phyloP scores from a whole-genome alignment of 2,888 invertebrate species.

The Epinotia bilunana region DNA sequence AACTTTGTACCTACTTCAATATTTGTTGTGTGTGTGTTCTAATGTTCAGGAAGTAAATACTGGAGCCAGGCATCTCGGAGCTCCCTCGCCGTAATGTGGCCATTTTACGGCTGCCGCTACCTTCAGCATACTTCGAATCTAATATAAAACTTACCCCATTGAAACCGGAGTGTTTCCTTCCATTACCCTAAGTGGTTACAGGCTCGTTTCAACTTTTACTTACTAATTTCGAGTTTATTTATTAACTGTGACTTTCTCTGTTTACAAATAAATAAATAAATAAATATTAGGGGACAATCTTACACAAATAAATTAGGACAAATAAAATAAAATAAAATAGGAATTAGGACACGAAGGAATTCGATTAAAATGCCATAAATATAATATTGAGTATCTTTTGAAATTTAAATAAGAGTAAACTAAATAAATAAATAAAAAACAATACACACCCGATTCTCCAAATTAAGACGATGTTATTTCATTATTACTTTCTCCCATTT shows the following conservation, averaged over 20 bases:
- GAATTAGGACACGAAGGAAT: not conserved
- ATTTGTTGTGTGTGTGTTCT: slow-evolving; percentile 20
- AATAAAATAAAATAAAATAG: no score
- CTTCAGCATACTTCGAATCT: slow-evolving; percentile 48
- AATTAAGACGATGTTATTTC: no score
- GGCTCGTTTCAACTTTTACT: slow-evolving; percentile 50
- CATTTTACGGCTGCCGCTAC: slow-evolving; percentile 54
- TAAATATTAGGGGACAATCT: no score
- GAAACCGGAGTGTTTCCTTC: slow-evolving; percentile 60
- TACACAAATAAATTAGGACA: no score
- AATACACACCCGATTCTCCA: no score
- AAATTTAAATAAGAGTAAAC: no score
- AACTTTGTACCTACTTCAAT: not conserved
- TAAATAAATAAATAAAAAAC: no score
- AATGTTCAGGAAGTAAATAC: slow-evolving; percentile 8
- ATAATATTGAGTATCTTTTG: no score
- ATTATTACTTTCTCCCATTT: no score
- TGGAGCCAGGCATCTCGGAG: not conserved
- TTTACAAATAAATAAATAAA: no score
- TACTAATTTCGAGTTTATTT: slow-evolving; percentile 42
- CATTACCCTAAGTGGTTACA: slow-evolving; percentile 59
- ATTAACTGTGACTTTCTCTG: slow-evolving; percentile 21
- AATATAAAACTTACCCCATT: slow-evolving; percentile 55
- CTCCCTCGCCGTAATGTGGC: slow-evolving; percentile 51
- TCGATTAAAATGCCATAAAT: not conserved